These are phyloP conservation scores for Protobothrops mucrosquamatus DNA, from an alignment of 2,113 vertebrate species.

Conservation along the genomic window DNA sequence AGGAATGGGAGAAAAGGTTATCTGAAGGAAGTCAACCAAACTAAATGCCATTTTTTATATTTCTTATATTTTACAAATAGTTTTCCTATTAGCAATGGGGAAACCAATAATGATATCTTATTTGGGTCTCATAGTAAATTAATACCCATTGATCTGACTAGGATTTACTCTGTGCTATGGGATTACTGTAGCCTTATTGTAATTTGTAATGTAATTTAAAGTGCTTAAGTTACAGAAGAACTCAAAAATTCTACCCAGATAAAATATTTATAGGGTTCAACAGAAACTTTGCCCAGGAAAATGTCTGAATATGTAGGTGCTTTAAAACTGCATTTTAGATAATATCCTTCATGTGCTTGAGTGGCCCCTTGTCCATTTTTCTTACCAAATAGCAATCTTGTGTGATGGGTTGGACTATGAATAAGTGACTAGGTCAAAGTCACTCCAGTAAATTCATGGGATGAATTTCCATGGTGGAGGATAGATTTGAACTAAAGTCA, in stretches of 20 bases:
- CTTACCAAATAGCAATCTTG: neutral
- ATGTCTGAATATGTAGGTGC: neutral
- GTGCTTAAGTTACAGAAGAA: neutral
- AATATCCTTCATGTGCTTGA: neutral
- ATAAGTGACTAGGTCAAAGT: neutral
- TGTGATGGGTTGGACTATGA: neutral
- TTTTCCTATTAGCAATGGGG: neutral
- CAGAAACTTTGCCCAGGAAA: neutral
- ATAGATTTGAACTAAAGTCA: neutral
- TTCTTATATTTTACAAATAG: neutral
- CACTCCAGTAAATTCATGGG: neutral
- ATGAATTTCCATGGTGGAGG: neutral
- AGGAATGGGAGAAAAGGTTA: neutral
- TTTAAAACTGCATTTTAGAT: neutral
- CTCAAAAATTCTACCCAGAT: neutral
- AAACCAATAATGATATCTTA: neutral
- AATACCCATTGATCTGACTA: neutral
- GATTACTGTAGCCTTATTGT: neutral
- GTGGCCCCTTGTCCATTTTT: neutral
- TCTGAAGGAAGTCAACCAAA: neutral
- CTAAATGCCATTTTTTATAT: neutral
- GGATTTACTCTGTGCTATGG: neutral
- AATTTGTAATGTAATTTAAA: neutral
- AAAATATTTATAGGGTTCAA: neutral
- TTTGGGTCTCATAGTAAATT: neutral